Percentiles rank a stretch among this genome's conserved stretches.
These are phyloP conservation scores for Whitmania pigra DNA, from an alignment of 1,140 invertebrate species.

Conservation along the genomic window DNA sequence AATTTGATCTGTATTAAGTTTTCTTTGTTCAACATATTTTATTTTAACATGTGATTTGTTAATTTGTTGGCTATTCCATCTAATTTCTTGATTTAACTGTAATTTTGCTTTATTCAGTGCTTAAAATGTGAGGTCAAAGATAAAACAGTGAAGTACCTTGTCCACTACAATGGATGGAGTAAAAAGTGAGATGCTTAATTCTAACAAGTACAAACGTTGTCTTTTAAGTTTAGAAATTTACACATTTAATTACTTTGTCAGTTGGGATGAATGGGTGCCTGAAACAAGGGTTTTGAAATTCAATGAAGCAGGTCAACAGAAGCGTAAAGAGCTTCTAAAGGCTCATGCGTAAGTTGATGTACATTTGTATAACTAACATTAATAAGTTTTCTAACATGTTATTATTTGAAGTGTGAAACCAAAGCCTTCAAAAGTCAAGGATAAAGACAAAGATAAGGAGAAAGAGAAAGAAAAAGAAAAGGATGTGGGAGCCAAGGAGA, in stretches of 20 bases:
- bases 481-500: constrained; percentile 25
- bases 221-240: background rate
- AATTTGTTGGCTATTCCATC: background rate
- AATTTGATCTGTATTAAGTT: background rate
- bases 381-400: background rate
- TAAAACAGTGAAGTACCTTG: constrained; percentile 75
- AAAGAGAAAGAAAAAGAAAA: constrained; percentile 27
- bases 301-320: constrained; percentile 76
- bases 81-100: background rate
- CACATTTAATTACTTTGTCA: constrained; percentile 35
- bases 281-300: constrained; percentile 81
- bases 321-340: constrained; percentile 72
- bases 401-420: background rate
- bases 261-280: constrained; percentile 97
- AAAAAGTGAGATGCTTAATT: constrained; percentile 20
- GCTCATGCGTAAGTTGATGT: constrained; percentile 30
- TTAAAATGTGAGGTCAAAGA: constrained; percentile 70
- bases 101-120: constrained; percentile 47
- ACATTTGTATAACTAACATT: no score
- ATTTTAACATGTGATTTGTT: background rate
- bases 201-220: background rate
- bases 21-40: background rate
- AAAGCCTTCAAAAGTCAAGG: constrained; percentile 18
- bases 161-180: constrained; percentile 59
- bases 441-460: constrained; percentile 26